Conservation (phyloP, 2,113 vertebrate genomes). For the Cololabis saira region DNA sequence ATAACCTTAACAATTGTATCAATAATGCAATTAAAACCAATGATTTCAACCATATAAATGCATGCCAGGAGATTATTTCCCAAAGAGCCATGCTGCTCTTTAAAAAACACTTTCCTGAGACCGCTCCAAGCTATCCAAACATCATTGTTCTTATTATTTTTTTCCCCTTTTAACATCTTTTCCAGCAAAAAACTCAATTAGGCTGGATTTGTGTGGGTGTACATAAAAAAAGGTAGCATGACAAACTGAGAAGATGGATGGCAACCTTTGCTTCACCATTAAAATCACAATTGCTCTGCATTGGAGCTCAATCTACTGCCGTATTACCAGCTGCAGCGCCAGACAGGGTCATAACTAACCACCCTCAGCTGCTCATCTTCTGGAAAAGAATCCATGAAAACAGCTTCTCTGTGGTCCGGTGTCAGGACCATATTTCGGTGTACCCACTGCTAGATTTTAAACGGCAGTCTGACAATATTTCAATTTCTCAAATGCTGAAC, state of each 20-base stretch:
- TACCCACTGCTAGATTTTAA: not conserved
- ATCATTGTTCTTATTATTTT: slow-evolving; percentile 48
- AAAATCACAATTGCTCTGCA: slow-evolving; percentile 59
- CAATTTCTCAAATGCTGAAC: not conserved
- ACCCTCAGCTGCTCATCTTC: slow-evolving; percentile 22
- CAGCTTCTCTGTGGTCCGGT: slow-evolving; percentile 13
- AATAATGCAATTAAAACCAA: not conserved
- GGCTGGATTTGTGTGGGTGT: slow-evolving; percentile 63
- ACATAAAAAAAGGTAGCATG: slow-evolving; percentile 71
- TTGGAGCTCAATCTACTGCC: slow-evolving; percentile 51
- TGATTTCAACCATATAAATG: slow-evolving; percentile 4
- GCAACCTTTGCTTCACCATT: slow-evolving; percentile 75
- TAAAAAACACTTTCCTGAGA: slow-evolving; percentile 22
- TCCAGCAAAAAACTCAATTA: slow-evolving; percentile 75
- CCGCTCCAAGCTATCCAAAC: slow-evolving; percentile 38
- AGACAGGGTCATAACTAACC: slow-evolving; percentile 47
- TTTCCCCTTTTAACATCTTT: slow-evolving; percentile 58
- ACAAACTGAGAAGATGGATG: slow-evolving; percentile 72
- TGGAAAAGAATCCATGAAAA: slow-evolving; percentile 13
- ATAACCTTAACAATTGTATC: not conserved
- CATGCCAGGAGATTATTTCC: slow-evolving; percentile 13
- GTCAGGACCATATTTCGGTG: slow-evolving; percentile 21
- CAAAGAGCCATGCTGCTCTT: slow-evolving; percentile 31
- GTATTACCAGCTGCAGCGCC: slow-evolving; percentile 47
- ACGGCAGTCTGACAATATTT: slow-evolving; percentile 9